Evolutionary conservation across 2,888 invertebrate species (phyloP).

Genomic region (Steinernema scapterisci): DNA sequence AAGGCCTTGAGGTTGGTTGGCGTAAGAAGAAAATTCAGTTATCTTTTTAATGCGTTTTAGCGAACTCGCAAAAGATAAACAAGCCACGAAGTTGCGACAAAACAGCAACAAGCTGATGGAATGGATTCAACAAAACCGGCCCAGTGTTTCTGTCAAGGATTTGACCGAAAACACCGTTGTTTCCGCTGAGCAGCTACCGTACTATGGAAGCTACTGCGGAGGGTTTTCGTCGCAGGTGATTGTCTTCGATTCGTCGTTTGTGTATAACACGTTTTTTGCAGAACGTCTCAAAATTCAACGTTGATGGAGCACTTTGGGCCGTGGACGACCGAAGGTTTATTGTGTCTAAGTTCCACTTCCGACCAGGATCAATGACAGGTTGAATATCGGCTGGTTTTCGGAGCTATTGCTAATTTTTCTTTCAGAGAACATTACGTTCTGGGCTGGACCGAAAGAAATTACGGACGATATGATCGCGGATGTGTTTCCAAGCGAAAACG

Average conservation of each 20-base stretch:
- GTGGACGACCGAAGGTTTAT: conserved; percentile 60
- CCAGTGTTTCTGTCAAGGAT: conserved; percentile 46
- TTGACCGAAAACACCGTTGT: conserved; percentile 38
- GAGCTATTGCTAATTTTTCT: background rate
- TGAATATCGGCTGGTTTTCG: background rate
- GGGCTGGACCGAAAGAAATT: conserved; percentile 62
- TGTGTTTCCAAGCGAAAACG: conserved; percentile 63
- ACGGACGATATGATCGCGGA: conserved; percentile 54
- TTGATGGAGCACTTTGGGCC: conserved; percentile 63
- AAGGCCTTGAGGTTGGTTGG: no score
- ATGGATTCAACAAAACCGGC: conserved; percentile 64
- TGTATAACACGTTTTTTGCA: background rate
- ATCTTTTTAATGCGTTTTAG: conserved; percentile 29
- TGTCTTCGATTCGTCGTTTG: no score
- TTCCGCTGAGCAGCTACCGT: conserved; percentile 59
- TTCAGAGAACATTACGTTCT: conserved; percentile 67
- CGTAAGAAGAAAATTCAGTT: no score
- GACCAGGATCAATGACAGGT: conserved; percentile 52
- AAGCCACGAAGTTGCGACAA: conserved; percentile 45
- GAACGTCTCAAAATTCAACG: conserved; percentile 39
- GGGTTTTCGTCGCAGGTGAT: conserved; percentile 56
- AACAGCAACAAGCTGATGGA: conserved; percentile 60
- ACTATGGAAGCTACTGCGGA: conserved; percentile 65
- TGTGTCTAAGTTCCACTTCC: conserved; percentile 65
- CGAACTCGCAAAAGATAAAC: conserved; percentile 50